These are phyloP conservation scores for Sus cebifrons DNA, from an alignment of 2,797 vertebrate species.

Conservation along the genomic window DNA sequence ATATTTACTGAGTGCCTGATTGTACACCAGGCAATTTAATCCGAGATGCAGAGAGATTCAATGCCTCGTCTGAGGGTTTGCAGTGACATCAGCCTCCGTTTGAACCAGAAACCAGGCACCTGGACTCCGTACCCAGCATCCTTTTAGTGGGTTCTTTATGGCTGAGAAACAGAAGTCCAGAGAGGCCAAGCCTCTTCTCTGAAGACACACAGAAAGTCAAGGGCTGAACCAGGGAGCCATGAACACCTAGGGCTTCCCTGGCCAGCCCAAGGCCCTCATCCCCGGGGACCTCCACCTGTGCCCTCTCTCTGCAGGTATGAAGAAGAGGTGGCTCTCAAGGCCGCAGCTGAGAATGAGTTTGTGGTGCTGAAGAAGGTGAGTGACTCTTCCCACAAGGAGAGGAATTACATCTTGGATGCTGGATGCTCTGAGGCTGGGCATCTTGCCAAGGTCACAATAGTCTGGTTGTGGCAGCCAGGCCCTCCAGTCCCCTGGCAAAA, in stretches of 20 bases:
- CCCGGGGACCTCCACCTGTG: not conserved
- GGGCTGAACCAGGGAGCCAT: not conserved
- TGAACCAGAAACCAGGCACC: not conserved
- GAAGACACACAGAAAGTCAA: not conserved
- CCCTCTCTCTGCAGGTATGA: conserved; percentile 80
- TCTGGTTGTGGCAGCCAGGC: not conserved
- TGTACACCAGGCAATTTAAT: not conserved
- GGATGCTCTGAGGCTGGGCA: not conserved
- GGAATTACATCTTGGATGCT: not conserved
- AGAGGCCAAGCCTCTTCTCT: not conserved
- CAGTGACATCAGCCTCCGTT: not conserved
- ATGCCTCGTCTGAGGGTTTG: not conserved
- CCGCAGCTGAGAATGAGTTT: conserved; percentile 77
- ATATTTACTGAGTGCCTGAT: not conserved
- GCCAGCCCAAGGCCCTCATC: not conserved
- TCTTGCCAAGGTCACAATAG: not conserved
- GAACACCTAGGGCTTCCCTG: not conserved
- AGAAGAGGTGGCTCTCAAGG: conserved; percentile 80
- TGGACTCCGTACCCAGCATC: not conserved
- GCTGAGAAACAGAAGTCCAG: not conserved
- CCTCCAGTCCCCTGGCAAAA: not conserved
- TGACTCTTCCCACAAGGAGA: not conserved
- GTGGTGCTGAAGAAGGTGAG: conserved; percentile 87
- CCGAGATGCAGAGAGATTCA: not conserved
- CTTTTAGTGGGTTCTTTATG: not conserved